These are phyloP conservation scores for Naja naja DNA, from an alignment of 2,113 vertebrate species.

Conservation along the genomic window DNA sequence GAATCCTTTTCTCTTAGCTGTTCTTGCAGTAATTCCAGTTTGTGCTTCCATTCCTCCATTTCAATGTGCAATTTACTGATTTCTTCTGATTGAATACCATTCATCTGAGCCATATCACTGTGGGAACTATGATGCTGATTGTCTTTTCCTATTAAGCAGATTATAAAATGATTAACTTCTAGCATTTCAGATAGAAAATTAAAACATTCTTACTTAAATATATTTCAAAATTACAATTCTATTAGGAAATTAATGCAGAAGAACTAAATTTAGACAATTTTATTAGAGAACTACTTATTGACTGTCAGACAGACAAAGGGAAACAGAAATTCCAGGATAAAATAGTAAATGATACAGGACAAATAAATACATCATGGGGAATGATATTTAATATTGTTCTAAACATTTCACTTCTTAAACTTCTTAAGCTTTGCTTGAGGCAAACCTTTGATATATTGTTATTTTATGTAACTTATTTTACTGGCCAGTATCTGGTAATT, in stretches of 20 bases:
- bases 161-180: neutral
- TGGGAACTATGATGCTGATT: constrained; percentile 70
- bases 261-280: neutral
- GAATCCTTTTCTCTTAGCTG: constrained; percentile 84
- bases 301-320: neutral
- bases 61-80: constrained; percentile 79
- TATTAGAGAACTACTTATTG: neutral
- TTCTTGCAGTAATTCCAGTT: constrained; percentile 77
- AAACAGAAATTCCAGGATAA: neutral
- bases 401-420: neutral
- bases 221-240: neutral
- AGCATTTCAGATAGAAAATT: neutral
- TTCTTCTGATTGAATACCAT: constrained; percentile 89
- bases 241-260: neutral
- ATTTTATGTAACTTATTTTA: neutral
- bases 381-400: neutral
- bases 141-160: constrained; percentile 72
- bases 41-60: constrained; percentile 82
- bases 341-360: neutral
- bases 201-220: neutral
- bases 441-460: neutral
- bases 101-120: constrained; percentile 75
- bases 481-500: neutral
- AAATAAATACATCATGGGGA: neutral
- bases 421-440: neutral